phyloP scores from a whole-genome alignment of 2,888 invertebrate genomes.

The Drosophila acutilabella region DNA sequence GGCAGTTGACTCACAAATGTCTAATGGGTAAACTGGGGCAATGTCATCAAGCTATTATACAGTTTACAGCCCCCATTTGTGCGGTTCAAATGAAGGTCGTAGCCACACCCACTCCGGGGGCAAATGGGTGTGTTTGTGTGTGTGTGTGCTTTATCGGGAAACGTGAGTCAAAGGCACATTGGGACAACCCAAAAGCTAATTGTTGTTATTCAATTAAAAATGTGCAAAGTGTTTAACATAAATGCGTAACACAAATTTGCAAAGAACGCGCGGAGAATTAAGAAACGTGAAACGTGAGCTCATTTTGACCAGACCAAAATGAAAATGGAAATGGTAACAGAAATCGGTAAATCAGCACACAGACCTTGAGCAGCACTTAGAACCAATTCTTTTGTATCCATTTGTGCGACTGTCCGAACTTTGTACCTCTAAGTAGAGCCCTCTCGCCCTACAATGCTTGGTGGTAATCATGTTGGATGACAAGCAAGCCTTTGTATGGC shows the following conservation, averaged over 20 bases:
- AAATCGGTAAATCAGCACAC: slow-evolving; percentile 41
- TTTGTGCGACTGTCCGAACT: slow-evolving; percentile 37
- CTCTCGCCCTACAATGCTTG: background rate
- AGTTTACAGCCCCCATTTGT: slow-evolving; percentile 20
- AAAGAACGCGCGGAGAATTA: slow-evolving; percentile 2
- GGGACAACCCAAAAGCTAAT: slow-evolving; percentile 17
- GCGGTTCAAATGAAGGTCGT: slow-evolving; percentile 12
- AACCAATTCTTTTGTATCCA: slow-evolving; percentile 42
- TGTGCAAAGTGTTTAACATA: slow-evolving; percentile 33
- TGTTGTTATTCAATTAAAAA: slow-evolving; percentile 62
- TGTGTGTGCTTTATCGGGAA: slow-evolving; percentile 41
- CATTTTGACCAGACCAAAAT: slow-evolving; percentile 9
- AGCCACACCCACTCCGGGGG: slow-evolving; percentile 39
- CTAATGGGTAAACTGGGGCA: slow-evolving; percentile 33
- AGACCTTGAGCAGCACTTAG: slow-evolving; percentile 68
- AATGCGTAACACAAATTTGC: slow-evolving; percentile 36
- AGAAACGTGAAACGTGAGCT: background rate
- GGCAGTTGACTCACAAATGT: slow-evolving; percentile 37
- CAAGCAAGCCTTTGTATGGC: slow-evolving; percentile 64
- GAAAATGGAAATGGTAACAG: slow-evolving; percentile 25
- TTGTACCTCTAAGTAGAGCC: slow-evolving; percentile 43
- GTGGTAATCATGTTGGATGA: slow-evolving; percentile 23
- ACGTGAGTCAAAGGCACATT: slow-evolving; percentile 28
- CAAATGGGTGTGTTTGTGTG: slow-evolving; percentile 32
- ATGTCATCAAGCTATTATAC: slow-evolving; percentile 34